phyloP scores from a whole-genome alignment of 2,113 vertebrate genomes.

The Mobula hypostoma region DNA sequence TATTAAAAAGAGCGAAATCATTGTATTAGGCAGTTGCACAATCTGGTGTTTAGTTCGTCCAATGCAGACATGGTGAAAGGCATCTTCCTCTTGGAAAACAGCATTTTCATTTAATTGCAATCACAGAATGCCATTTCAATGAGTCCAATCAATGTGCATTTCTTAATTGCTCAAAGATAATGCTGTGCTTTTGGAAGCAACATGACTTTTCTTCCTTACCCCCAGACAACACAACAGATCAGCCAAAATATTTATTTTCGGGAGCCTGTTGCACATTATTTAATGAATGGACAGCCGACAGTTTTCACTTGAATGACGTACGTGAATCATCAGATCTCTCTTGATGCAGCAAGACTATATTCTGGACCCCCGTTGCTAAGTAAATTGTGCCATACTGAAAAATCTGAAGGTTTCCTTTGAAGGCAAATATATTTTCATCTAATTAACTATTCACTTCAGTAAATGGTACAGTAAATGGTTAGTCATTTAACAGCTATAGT shows the following conservation, averaged over 20 bases:
- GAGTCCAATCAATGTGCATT: neutral
- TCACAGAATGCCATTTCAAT: neutral
- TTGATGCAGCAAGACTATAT: neutral
- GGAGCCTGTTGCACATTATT: neutral
- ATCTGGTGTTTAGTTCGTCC: neutral
- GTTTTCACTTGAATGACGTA: neutral
- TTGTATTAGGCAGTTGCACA: neutral
- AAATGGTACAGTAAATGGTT: neutral
- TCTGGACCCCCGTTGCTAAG: neutral
- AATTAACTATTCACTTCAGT: neutral
- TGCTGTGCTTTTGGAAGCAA: neutral
- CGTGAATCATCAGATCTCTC: neutral
- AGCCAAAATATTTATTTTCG: neutral
- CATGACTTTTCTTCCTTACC: neutral
- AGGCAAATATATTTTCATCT: neutral
- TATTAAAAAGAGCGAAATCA: neutral
- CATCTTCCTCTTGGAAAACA: neutral
- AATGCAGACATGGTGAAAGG: neutral
- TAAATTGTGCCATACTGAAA: slow-evolving; percentile 10
- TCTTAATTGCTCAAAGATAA: neutral
- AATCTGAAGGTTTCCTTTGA: neutral
- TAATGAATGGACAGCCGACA: neutral
- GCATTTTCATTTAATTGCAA: neutral
- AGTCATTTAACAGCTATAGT: neutral
- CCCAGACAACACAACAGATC: neutral